These are phyloP conservation scores for Apis cerana DNA, from an alignment of 1,140 invertebrate species.

Conservation along the genomic window DNA sequence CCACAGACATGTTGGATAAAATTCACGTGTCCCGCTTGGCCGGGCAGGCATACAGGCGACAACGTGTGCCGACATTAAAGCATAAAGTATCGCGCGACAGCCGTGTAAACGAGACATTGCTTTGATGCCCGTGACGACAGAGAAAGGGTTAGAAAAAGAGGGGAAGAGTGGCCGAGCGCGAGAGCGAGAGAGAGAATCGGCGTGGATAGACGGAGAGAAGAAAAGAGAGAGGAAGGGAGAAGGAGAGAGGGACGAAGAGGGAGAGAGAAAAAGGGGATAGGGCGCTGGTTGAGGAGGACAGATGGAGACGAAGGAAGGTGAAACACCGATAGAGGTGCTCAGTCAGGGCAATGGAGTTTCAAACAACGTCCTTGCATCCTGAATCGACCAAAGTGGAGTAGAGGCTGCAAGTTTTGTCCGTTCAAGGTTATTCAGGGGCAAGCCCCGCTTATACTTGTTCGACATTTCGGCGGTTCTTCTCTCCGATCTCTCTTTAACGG, in stretches of 20 bases:
- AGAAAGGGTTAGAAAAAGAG: neutral
- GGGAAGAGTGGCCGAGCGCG: neutral
- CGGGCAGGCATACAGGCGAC: constrained; percentile 46
- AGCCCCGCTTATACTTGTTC: neutral
- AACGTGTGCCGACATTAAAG: constrained; percentile 59
- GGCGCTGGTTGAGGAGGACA: constrained; percentile 17
- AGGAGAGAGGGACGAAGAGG: too few relatives aligned
- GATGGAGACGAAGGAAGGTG: constrained; percentile 36
- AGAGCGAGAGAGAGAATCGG: too few relatives aligned
- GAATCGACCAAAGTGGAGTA: constrained; percentile 7
- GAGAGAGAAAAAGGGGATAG: neutral
- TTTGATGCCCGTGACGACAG: constrained; percentile 60
- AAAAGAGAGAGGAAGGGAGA: too few relatives aligned
- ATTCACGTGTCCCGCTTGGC: constrained; percentile 52
- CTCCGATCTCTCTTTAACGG: neutral
- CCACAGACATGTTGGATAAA: constrained; percentile 38
- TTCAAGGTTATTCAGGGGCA: neutral
- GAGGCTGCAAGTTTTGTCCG: neutral
- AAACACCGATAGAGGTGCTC: constrained; percentile 31
- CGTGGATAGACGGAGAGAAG: too few relatives aligned
- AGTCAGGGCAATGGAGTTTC: neutral
- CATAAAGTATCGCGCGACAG: constrained; percentile 63
- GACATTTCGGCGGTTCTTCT: neutral
- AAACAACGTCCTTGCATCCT: constrained; percentile 12
- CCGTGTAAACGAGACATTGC: constrained; percentile 62